phyloP scores from a whole-genome alignment of 2,797 vertebrate genomes.

The Ptychadena robeensis region DNA sequence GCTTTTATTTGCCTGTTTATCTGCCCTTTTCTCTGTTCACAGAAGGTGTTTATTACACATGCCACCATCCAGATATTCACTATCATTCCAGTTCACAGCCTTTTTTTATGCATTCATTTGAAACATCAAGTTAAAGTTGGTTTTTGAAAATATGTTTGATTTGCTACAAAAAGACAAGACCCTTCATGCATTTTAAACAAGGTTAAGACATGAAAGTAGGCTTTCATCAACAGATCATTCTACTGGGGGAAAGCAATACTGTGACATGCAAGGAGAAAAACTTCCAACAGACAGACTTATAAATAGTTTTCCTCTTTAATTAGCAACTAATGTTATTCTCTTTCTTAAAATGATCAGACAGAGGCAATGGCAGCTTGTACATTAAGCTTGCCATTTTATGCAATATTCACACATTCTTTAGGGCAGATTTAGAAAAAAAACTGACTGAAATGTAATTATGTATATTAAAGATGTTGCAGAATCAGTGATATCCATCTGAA shows the following conservation, averaged over 20 bases:
- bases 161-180: constrained; percentile 77
- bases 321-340: constrained; percentile 36
- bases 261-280: constrained; percentile 29
- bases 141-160: constrained; percentile 75
- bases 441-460: constrained; percentile 8
- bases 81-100: constrained; percentile 66
- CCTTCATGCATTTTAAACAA: constrained; percentile 81
- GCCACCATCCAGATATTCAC: background rate
- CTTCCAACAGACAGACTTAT: constrained; percentile 20
- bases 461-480: background rate
- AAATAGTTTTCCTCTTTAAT: constrained; percentile 49
- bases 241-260: constrained; percentile 27
- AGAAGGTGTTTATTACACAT: background rate
- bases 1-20: background rate
- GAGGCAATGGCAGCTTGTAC: background rate
- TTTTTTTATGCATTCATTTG: constrained; percentile 72
- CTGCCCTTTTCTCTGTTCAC: background rate
- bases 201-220: constrained; percentile 64
- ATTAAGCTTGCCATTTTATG: background rate
- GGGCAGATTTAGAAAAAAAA: background rate
- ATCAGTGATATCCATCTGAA: background rate
- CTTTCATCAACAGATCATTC: constrained; percentile 44
- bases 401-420: background rate
- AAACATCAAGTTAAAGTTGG: constrained; percentile 73
- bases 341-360: constrained; percentile 41